These are phyloP conservation scores for Diplodus sargus DNA, from an alignment of 2,797 vertebrate species.

Conservation along the genomic window DNA sequence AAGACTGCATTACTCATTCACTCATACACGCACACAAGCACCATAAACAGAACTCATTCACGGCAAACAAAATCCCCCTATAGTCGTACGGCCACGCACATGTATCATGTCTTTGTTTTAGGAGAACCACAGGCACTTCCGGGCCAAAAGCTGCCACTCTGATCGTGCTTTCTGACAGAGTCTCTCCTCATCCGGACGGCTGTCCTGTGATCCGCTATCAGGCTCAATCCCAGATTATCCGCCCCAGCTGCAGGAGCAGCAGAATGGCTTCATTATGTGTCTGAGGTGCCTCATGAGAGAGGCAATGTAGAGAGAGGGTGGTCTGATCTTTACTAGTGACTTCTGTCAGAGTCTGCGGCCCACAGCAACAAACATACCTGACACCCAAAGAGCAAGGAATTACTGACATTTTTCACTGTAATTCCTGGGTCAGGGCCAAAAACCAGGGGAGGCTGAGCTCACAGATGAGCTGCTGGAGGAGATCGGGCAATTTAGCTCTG, in stretches of 20 bases:
- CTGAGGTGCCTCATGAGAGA: constrained; percentile 61
- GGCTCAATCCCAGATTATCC: constrained; percentile 68
- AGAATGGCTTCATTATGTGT: constrained; percentile 79
- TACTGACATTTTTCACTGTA: too few relatives aligned
- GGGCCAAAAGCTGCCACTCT: constrained; percentile 50
- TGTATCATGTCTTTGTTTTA: constrained; percentile 76
- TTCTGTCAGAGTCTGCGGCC: constrained; percentile 31
- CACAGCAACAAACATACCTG: constrained; percentile 29
- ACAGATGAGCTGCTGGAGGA: too few relatives aligned
- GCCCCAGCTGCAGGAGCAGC: constrained; percentile 74
- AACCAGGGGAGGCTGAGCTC: too few relatives aligned
- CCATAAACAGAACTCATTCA: constrained; percentile 61
- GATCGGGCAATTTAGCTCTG: too few relatives aligned
- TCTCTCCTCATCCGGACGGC: constrained; percentile 69
- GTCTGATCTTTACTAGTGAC: constrained; percentile 53
- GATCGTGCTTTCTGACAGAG: constrained; percentile 63
- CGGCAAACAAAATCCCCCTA: constrained; percentile 53
- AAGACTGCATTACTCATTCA: constrained; percentile 59
- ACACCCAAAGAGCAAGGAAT: not conserved
- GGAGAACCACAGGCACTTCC: constrained; percentile 53
- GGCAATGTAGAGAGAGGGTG: constrained; percentile 42
- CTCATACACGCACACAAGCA: constrained; percentile 39
- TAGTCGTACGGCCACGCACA: constrained; percentile 36
- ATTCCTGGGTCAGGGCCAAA: too few relatives aligned
- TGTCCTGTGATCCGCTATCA: constrained; percentile 65